phyloP scores from a whole-genome alignment of 1,140 invertebrate species.

The Cydia splendana region DNA sequence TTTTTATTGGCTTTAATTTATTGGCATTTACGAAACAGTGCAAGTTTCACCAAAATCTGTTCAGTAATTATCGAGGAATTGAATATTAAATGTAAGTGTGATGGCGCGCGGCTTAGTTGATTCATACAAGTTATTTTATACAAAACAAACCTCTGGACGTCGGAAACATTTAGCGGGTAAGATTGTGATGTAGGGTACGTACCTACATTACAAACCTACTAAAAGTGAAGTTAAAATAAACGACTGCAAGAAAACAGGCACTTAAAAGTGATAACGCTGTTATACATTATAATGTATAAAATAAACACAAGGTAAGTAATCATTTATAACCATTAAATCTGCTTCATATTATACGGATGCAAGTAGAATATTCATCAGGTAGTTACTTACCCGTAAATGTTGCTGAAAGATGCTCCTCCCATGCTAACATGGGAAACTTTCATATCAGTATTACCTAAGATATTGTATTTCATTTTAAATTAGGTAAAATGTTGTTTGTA shows the following conservation, averaged over 20 bases:
- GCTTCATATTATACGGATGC: slow-evolving; percentile 23
- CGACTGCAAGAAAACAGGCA: not conserved
- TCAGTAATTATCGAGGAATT: no score
- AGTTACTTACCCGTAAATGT: slow-evolving; percentile 80
- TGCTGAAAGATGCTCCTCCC: slow-evolving; percentile 80
- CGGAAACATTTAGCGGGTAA: no score
- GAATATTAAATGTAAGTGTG: no score
- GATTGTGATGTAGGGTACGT: no score
- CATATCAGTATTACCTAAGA: slow-evolving; percentile 80
- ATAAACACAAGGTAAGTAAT: not conserved
- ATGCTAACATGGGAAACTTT: slow-evolving; percentile 80
- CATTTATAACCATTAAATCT: not conserved
- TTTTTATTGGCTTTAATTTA: no score
- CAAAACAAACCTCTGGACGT: no score
- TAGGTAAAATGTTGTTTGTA: not conserved
- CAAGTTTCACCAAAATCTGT: no score
- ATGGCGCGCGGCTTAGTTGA: no score
- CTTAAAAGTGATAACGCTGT: slow-evolving; percentile 1
- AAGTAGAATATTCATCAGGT: slow-evolving; percentile 7
- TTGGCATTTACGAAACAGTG: no score
- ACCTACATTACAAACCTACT: no score
- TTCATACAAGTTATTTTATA: no score
- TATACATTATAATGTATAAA: not conserved
- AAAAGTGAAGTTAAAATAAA: no score
- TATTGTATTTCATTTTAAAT: slow-evolving; percentile 73